Percentiles rank a stretch among this genome's conserved stretches.
phyloP scores from a whole-genome alignment of 2,797 vertebrate genomes.

The Carduelis carduelis region DNA sequence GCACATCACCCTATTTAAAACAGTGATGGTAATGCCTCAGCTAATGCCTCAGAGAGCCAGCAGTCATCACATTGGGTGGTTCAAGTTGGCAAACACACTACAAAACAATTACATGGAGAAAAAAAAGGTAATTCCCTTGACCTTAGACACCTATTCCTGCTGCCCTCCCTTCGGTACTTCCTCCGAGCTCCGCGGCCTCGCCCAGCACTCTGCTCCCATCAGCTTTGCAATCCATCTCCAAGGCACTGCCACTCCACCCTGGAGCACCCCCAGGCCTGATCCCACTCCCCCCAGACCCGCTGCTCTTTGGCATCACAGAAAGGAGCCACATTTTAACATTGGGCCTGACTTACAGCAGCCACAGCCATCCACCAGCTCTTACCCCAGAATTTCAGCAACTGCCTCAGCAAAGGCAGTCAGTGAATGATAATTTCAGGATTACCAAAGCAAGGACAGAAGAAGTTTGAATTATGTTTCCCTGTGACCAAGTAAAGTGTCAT shows the following conservation, averaged over 20 bases:
- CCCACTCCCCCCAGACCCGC: neutral
- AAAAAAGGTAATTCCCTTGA: neutral
- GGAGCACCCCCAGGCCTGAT: neutral
- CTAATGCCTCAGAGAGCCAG: rapidly evolving
- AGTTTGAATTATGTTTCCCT: neutral
- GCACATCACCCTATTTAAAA: neutral
- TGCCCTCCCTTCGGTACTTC: rapidly evolving
- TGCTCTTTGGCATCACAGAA: neutral
- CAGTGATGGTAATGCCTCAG: neutral
- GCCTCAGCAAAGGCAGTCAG: neutral
- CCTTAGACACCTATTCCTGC: neutral
- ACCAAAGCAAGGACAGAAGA: neutral
- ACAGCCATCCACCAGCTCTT: neutral
- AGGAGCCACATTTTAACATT: neutral
- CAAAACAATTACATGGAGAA: neutral
- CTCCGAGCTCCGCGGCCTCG: rapidly evolving
- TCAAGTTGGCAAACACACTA: neutral
- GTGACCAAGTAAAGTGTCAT: neutral
- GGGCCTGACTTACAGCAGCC: neutral
- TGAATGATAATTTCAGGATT: neutral
- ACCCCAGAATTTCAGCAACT: neutral
- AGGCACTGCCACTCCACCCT: neutral
- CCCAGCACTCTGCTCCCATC: neutral
- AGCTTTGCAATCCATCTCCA: neutral
- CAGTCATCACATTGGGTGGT: neutral